Evolutionary conservation across 2,888 invertebrate species (phyloP).

Genomic region (Lycocerus yunnanus): DNA sequence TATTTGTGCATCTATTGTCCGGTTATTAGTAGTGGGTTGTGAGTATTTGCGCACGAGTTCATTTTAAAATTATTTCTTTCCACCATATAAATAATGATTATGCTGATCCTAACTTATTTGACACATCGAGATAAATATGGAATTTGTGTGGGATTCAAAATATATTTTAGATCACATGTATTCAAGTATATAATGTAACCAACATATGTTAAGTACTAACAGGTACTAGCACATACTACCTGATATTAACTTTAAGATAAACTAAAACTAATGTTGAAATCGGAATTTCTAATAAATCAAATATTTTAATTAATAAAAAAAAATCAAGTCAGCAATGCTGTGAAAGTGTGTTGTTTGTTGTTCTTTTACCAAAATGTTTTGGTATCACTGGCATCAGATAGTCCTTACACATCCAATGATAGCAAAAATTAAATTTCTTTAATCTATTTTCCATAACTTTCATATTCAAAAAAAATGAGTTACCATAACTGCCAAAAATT

Average conservation of each 20-base stretch:
- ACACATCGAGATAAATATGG: conserved; percentile 34
- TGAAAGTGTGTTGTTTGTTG: too few species aligned
- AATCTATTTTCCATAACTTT: too few species aligned
- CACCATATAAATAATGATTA: conserved; percentile 35
- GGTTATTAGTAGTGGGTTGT: conserved; percentile 13
- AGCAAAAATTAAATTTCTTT: too few species aligned
- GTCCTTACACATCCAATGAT: too few species aligned
- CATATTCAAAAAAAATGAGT: too few species aligned
- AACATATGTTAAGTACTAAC: background rate
- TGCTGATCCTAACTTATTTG: conserved; percentile 37
- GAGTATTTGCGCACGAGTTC: conserved; percentile 23
- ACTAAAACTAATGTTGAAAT: background rate
- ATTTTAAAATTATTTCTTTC: conserved; percentile 27
- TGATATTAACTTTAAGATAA: background rate
- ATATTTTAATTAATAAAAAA: background rate
- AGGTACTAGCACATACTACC: background rate
- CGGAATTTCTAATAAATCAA: background rate
- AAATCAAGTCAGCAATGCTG: too few species aligned
- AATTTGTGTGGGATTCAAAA: conserved; percentile 33
- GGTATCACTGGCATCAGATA: too few species aligned
- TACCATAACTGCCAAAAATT: too few species aligned
- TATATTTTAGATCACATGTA: conserved; percentile 13
- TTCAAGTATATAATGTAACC: background rate
- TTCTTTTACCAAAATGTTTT: too few species aligned
- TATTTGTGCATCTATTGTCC: conserved; percentile 23